Base-by-base conservation (phyloP, 2,797 vertebrate genomes). In the Gallinago nigripennis region DNA sequence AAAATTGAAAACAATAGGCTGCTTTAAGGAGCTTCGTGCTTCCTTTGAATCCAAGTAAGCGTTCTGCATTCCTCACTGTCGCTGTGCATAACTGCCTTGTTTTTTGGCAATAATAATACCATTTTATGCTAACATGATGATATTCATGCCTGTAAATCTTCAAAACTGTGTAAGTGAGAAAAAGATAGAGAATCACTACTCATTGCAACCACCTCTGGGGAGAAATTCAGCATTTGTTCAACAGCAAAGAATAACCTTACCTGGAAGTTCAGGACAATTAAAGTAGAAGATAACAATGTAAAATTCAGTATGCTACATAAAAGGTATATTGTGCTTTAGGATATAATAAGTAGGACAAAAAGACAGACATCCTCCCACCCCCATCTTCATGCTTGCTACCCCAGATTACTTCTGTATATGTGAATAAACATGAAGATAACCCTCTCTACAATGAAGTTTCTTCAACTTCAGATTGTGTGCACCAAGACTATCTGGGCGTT, bases 131-230 rank as follows among this genome's bases (percentile, higher is more conserved):
- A 92, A 91, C 50, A 10, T 75, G 82, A 95, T 95, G 90, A 82
- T 92, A 93, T 96, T 95, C 72, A 18, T 85, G 71, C 94, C 79
- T 83, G 79, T 92, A 94, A 94, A 96, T 96, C 94, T 95, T 95
- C 84, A 89, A 88, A 96, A 96, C 53, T 86, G 20, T 92, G 75
- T 56, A 70, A 90, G 50, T 83, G 82, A 92, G 91, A 70, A 94
- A 88, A 90, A 96, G 83, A 72, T 21, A 80, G 87, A 91, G 80
- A 91, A 78, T 95, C 65, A 6, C 84, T 88, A 53, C 75, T 94
- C 90, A 31, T 80, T 84, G 78, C 75, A 92, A 33, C 68, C 76
- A 91, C 76, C 92, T 95, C 94, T 86, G 57, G 95, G 95, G 89
- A 96, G 65, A 97, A 94, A 95, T 96, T 93, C 88, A 83, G 79